phyloP scores from a whole-genome alignment of 2,113 vertebrate genomes.

The Mastomys coucha region DNA sequence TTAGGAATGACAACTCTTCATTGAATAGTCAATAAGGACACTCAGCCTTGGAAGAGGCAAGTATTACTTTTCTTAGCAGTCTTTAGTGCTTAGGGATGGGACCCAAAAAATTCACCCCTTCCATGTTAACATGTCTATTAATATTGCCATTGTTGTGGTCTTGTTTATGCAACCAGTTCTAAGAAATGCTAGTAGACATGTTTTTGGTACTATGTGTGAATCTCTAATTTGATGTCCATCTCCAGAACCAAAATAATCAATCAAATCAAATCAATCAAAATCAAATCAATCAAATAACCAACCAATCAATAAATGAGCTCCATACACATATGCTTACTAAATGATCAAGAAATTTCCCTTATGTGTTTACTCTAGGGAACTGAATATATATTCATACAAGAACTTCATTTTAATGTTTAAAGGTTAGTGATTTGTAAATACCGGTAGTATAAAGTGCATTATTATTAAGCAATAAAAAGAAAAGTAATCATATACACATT shows the following conservation, averaged over 20 bases:
- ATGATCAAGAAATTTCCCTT: not conserved
- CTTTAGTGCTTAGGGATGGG: not conserved
- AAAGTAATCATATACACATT: not conserved
- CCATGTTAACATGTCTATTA: not conserved
- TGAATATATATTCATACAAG: not conserved
- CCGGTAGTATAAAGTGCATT: not conserved
- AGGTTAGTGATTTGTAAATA: not conserved
- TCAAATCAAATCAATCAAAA: too few species aligned
- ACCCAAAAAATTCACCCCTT: not conserved
- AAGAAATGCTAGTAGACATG: not conserved
- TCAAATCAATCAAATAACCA: not conserved
- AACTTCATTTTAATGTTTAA: not conserved
- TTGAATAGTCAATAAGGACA: not conserved
- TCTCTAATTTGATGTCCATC: not conserved
- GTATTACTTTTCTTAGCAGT: not conserved
- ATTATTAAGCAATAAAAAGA: not conserved
- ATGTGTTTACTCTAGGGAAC: not conserved
- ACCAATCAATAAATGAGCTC: not conserved
- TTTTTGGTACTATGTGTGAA: not conserved
- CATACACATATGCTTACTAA: not conserved
- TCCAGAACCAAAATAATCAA: not conserved
- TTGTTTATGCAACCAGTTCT: not conserved
- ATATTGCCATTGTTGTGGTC: not conserved
- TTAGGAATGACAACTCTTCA: not conserved
- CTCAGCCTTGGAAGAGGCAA: not conserved